A percentile compares a stretch with the other conserved stretches of the same genome.
Evolutionary conservation across 64 coral and sea anemone species (phyloP).

Genomic region (Stichodactyla mertensii): DNA sequence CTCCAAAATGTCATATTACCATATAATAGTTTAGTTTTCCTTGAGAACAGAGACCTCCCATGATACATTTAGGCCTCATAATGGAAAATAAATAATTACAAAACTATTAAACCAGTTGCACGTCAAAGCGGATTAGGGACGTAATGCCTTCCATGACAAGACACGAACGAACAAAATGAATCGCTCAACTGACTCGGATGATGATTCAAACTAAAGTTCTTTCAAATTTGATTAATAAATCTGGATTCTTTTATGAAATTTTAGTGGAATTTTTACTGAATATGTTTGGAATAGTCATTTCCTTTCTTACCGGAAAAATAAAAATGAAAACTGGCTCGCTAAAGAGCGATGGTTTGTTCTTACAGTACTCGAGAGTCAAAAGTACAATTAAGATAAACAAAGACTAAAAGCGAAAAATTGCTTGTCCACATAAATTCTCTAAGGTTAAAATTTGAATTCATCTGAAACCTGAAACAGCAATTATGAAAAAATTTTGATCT

Average conservation of each 20-base stretch:
- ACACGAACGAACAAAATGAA: neutral
- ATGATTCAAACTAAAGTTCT: too few species aligned
- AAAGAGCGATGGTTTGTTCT: too few species aligned
- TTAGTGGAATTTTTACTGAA: too few species aligned
- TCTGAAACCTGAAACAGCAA: neutral
- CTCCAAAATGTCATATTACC: neutral
- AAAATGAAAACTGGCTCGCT: too few species aligned
- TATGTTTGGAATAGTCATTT: too few species aligned
- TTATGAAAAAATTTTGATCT: slow-evolving; percentile 6
- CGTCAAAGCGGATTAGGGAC: neutral
- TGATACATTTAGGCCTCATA: neutral
- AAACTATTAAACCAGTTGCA: neutral
- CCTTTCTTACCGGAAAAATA: too few species aligned
- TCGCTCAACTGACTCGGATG: too few species aligned
- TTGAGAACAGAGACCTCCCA: neutral
- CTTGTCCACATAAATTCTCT: neutral
- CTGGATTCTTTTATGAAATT: too few species aligned
- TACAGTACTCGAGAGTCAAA: too few species aligned
- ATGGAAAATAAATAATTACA: neutral
- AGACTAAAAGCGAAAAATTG: too few species aligned
- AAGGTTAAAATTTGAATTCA: neutral
- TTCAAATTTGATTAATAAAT: too few species aligned
- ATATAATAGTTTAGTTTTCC: neutral
- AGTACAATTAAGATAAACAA: too few species aligned
- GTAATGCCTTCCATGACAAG: neutral